Percentiles rank a stretch among this genome's conserved stretches.
Evolutionary conservation across 2,113 vertebrate genomes (phyloP).

Genomic region (Sakesphorus luctuosus): DNA sequence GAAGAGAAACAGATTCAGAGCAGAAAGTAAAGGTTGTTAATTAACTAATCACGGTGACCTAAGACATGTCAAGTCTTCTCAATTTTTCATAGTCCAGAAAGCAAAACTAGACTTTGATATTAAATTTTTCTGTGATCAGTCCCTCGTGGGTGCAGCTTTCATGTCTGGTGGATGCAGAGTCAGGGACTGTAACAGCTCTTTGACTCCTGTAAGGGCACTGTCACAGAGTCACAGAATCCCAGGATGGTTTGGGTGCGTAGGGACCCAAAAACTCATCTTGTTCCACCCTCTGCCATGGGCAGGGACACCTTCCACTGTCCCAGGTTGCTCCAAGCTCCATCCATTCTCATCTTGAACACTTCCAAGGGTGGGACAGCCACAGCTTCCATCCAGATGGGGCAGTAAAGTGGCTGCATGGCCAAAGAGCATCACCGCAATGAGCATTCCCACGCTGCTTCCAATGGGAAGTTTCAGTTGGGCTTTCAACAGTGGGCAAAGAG

Average conservation of each 20-base stretch:
- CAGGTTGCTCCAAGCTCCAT: background rate
- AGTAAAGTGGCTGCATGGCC: background rate
- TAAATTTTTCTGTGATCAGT: background rate
- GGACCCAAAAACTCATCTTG: background rate
- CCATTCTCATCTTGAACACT: background rate
- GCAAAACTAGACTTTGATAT: background rate
- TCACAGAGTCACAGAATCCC: background rate
- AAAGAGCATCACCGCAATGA: rapidly evolving
- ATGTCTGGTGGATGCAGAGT: background rate
- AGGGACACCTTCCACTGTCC: background rate
- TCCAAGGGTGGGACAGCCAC: background rate
- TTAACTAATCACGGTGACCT: background rate
- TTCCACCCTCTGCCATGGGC: background rate
- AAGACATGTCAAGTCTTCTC: background rate
- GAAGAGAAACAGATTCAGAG: background rate
- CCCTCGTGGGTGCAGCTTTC: rapidly evolving
- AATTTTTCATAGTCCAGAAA: background rate
- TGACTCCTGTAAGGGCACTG: background rate
- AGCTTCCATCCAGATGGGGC: background rate
- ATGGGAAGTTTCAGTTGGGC: background rate
- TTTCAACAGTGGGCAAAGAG: background rate
- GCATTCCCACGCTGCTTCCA: background rate
- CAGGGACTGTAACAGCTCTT: background rate
- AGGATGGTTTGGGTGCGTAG: background rate
- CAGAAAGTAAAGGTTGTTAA: background rate